Conservation (phyloP, 2,888 invertebrate genomes). For the Galerucella calmariensis region DNA sequence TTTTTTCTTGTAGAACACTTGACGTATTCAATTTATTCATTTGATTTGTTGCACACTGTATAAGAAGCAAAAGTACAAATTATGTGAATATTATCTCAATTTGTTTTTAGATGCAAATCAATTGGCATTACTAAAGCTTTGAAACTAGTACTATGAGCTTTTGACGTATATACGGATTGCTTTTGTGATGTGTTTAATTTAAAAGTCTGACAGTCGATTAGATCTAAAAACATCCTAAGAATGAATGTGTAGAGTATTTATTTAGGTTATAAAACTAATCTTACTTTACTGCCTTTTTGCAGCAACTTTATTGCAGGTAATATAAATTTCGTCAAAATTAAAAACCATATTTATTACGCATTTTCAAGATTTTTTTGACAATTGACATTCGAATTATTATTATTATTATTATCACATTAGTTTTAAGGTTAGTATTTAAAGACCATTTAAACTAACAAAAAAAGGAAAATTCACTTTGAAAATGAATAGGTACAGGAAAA, state of each 20-base stretch:
- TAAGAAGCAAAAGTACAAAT: background rate
- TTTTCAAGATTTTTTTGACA: too few species aligned
- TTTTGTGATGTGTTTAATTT: background rate
- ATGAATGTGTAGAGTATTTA: background rate
- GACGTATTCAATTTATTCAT: background rate
- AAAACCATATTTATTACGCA: too few species aligned
- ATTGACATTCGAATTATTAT: too few species aligned
- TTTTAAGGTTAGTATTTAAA: too few species aligned
- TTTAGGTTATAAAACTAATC: background rate
- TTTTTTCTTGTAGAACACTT: background rate
- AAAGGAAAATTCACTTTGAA: too few species aligned
- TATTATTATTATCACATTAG: too few species aligned
- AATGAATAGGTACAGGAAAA: too few species aligned
- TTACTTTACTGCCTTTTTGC: too few species aligned
- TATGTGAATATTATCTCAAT: background rate
- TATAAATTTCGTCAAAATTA: too few species aligned
- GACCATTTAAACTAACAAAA: too few species aligned
- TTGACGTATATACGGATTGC: background rate
- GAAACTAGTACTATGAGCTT: background rate
- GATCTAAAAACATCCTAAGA: background rate
- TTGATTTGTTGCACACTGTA: background rate
- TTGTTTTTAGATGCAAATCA: background rate
- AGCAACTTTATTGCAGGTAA: too few species aligned
- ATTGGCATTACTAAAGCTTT: background rate
- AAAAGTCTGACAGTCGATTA: background rate